phyloP scores from a whole-genome alignment of 2,113 vertebrate species.

The Galeopterus variegatus region DNA sequence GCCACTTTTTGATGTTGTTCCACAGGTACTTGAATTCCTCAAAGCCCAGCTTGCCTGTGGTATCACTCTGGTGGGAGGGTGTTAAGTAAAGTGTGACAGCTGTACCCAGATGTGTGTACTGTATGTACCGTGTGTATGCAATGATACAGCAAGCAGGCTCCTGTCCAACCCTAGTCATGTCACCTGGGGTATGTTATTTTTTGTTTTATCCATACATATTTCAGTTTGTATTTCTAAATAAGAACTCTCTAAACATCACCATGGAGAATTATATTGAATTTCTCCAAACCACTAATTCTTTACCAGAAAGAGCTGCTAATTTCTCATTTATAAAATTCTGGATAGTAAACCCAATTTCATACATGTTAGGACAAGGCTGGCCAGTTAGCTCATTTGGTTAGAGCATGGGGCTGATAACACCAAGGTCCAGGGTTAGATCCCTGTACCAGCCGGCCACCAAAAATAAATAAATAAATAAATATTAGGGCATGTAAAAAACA shows the following conservation, averaged over 20 bases:
- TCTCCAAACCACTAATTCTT: conserved; percentile 16
- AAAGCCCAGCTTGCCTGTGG: conserved; percentile 95
- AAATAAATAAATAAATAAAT: not conserved
- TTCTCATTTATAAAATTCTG: conserved; percentile 1
- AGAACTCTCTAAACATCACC: conserved; percentile 7
- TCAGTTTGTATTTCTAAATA: conserved; percentile 16
- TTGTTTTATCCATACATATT: not conserved
- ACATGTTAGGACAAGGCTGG: not conserved
- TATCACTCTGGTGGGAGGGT: conserved; percentile 91
- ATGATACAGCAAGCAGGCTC: not conserved
- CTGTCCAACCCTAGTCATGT: not conserved
- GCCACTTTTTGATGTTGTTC: conserved; percentile 96
- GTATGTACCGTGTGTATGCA: fast-evolving
- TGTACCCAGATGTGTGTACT: not conserved
- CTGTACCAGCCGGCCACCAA: too few species aligned
- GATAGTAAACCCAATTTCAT: not conserved
- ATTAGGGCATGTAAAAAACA: not conserved
- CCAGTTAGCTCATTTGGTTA: too few species aligned
- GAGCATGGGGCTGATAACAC: too few species aligned
- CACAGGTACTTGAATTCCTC: conserved; percentile 96
- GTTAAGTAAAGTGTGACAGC: conserved; percentile 67
- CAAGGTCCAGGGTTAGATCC: too few species aligned
- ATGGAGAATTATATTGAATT: not conserved
- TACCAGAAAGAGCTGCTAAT: not conserved
- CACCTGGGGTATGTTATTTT: not conserved